A percentile compares a stretch with the other conserved stretches of the same genome.
These are phyloP conservation scores for Parazoanthus swiftii DNA, from an alignment of 92 coral and sea anemone genomes.

Conservation along the genomic window DNA sequence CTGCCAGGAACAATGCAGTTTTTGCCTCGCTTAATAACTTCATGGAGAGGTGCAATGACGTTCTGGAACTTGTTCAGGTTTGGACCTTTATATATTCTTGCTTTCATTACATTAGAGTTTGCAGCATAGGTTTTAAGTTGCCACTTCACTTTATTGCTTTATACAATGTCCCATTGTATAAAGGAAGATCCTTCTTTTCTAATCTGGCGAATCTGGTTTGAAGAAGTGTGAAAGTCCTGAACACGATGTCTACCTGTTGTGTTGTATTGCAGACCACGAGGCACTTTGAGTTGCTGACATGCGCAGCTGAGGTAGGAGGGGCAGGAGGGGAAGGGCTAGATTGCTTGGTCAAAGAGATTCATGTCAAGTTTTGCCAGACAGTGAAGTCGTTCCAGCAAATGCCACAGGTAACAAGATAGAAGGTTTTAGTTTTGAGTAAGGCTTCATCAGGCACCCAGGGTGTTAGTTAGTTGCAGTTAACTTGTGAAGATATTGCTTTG, in stretches of 20 bases:
- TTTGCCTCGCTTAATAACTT: conserved; percentile 86
- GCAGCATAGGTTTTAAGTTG: background rate
- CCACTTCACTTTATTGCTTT: background rate
- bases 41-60: conserved; percentile 99
- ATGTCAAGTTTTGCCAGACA: conserved; percentile 76
- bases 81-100: background rate
- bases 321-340: conserved; percentile 94
- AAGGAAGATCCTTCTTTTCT: background rate
- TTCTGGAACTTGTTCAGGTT: conserved; percentile 88
- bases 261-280: conserved; percentile 66
- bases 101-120: background rate
- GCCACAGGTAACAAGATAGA: conserved; percentile 60
- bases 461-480: too few species aligned
- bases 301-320: conserved; percentile 94
- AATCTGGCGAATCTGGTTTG: background rate
- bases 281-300: conserved; percentile 88
- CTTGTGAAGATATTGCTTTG: too few species aligned
- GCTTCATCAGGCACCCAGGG: too few species aligned
- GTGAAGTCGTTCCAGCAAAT: conserved; percentile 83
- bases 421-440: too few species aligned
- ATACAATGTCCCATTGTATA: too few species aligned
- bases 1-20: conserved; percentile 86
- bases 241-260: background rate
- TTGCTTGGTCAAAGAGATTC: conserved; percentile 89
- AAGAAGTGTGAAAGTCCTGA: background rate